Percentiles rank a stretch among this genome's conserved stretches.
These are phyloP conservation scores for Bombus impatiens DNA, from an alignment of 1,140 invertebrate genomes.

Conservation along the genomic window DNA sequence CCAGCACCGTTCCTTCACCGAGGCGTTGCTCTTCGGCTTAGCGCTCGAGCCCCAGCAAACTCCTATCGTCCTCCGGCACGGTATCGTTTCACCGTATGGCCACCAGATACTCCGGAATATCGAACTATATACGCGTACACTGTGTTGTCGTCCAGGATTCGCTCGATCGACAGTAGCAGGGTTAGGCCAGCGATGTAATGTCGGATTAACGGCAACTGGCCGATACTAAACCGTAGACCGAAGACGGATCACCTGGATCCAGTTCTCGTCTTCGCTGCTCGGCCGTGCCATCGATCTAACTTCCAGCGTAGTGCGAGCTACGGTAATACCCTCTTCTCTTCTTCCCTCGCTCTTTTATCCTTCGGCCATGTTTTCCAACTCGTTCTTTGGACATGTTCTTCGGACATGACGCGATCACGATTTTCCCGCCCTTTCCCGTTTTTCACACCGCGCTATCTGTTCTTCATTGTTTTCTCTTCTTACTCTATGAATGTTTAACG, in stretches of 20 bases:
- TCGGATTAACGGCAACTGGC: slow-evolving; percentile 62
- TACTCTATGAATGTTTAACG: neutral
- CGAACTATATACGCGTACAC: slow-evolving; percentile 22
- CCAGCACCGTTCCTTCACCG: slow-evolving; percentile 18
- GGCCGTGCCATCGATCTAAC: slow-evolving; percentile 41
- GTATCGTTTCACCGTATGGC: slow-evolving; percentile 57
- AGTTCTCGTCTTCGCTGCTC: slow-evolving; percentile 49
- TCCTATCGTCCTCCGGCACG: slow-evolving; percentile 40
- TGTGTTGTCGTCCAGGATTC: slow-evolving; percentile 41
- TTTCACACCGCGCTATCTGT: neutral
- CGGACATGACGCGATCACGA: neutral
- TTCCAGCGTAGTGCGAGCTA: slow-evolving; percentile 20
- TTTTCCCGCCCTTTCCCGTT: neutral
- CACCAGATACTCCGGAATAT: slow-evolving; percentile 34
- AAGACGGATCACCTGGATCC: slow-evolving; percentile 54
- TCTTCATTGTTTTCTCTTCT: neutral
- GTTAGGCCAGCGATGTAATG: slow-evolving; percentile 53
- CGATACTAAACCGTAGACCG: slow-evolving; percentile 42
- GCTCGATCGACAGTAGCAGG: neutral
- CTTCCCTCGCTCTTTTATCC: neutral
- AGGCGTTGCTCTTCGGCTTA: slow-evolving; percentile 53
- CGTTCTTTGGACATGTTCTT: too few species aligned
- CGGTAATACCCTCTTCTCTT: neutral
- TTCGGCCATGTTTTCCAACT: too few species aligned
- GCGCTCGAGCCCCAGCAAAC: slow-evolving; percentile 53